These are phyloP conservation scores for Melanostoma scalare DNA, from an alignment of 2,888 invertebrate genomes.

Conservation along the genomic window DNA sequence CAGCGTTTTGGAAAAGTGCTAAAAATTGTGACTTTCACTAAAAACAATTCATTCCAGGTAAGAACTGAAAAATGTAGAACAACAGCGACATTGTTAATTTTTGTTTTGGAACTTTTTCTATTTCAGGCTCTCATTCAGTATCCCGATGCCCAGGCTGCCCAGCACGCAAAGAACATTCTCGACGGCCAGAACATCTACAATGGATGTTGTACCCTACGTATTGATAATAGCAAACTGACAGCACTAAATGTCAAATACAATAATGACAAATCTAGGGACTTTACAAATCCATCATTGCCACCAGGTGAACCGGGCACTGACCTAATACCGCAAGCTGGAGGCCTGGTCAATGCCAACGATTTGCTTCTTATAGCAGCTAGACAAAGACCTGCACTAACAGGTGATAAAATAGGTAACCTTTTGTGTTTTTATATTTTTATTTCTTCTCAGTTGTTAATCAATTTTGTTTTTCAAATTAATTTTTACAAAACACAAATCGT, in stretches of 20 bases:
- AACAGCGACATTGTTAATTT: neutral
- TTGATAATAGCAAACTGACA: conserved; percentile 99
- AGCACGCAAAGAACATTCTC: conserved; percentile 96
- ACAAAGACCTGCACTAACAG: conserved; percentile 82
- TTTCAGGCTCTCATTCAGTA: conserved; percentile 99
- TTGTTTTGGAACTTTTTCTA: conserved; percentile 75
- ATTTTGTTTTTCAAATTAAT: conserved; percentile 13
- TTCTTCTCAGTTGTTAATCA: conserved; percentile 45
- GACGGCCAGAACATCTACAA: conserved; percentile 99
- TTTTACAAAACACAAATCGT: neutral
- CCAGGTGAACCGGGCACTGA: conserved; percentile 92
- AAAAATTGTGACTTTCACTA: conserved; percentile 99
- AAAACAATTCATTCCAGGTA: conserved; percentile 92
- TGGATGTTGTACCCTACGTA: conserved; percentile 99
- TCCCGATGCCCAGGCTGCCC: conserved; percentile 97
- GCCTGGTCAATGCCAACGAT: conserved; percentile 84
- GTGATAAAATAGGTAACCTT: conserved; percentile 83
- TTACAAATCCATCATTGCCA: conserved; percentile 98
- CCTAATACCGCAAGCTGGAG: conserved; percentile 83
- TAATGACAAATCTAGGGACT: conserved; percentile 99
- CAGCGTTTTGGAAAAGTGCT: conserved; percentile 99
- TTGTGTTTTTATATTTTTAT: conserved; percentile 70
- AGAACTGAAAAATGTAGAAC: conserved; percentile 45
- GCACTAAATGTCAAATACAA: conserved; percentile 99
- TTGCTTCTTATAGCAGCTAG: conserved; percentile 82